Percentiles rank a stretch among this genome's conserved stretches.
phyloP scores from a whole-genome alignment of 2,113 vertebrate genomes.

The Vombatus ursinus region DNA sequence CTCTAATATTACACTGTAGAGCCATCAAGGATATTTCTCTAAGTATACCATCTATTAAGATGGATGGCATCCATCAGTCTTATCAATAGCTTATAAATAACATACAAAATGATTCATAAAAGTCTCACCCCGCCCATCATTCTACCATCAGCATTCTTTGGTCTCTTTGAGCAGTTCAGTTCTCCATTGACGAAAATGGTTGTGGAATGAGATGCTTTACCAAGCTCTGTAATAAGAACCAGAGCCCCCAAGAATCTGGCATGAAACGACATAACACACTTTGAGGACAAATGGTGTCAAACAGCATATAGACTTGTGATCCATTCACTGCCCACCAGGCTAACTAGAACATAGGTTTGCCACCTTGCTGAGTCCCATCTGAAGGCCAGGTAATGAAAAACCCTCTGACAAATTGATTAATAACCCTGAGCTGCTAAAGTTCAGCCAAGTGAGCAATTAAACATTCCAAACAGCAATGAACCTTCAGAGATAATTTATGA shows the following conservation, averaged over 20 bases:
- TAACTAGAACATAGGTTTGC: conserved; percentile 68
- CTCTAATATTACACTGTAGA: conserved; percentile 45
- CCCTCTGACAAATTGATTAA: conserved; percentile 85
- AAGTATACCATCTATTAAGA: not conserved
- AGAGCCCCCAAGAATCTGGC: conserved; percentile 35
- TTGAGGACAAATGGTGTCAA: conserved; percentile 54
- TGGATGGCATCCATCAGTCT: not conserved
- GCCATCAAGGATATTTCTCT: not conserved
- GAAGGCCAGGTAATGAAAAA: conserved; percentile 81
- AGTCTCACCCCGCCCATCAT: not conserved
- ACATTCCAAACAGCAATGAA: conserved; percentile 88
- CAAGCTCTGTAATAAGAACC: conserved; percentile 23
- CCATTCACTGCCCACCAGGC: conserved; percentile 67
- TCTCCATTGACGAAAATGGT: conserved; percentile 43
- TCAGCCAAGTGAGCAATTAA: conserved; percentile 90
- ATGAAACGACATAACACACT: conserved; percentile 55
- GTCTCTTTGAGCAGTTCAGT: conserved; percentile 43
- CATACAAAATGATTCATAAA: not conserved
- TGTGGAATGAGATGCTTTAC: conserved; percentile 48
- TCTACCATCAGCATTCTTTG: not conserved
- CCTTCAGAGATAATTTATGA: conserved; percentile 89
- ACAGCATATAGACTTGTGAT: conserved; percentile 65
- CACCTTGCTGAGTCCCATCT: conserved; percentile 60
- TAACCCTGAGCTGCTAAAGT: conserved; percentile 84
- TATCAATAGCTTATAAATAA: conserved; percentile 28